Base-by-base conservation (phyloP, 2,888 invertebrate species). In the Molanna angustata region DNA sequence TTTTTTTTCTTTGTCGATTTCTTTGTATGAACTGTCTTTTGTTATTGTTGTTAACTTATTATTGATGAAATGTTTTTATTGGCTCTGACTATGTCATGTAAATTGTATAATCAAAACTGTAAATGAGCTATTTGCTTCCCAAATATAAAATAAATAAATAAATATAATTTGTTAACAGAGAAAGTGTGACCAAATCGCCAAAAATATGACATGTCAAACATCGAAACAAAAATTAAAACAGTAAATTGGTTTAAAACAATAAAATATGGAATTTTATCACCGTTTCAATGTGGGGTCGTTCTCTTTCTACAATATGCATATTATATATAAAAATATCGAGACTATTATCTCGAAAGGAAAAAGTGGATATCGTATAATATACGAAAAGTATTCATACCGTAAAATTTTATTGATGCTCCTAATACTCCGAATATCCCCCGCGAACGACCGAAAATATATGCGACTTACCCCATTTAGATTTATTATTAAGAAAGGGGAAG, bases 341-440 rank as follows among this genome's bases (percentile, higher is more conserved):
- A 11, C n/a, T n/a, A n/a, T n/a, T n/a, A n/a, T n/a, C n/a, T n/a
- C 35, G 13, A 13, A 35, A 37, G 17, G 37, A 16, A 37, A 17
- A 37, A 3, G 4, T 33, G 33, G 14, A 14, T 13, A 33, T 33
- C 11, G 4, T 33, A 33, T 33, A 11, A 33, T 33, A 33, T 33
- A 33, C 14, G 19, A 48, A 40, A 53, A 49, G 53, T 52, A 51
- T 58, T 58, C 54, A 58, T 58, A 53, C 55, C 58, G 50, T 58
- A 58, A 58, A 58, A 58, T 58, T 52, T 58, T 58, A 58, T 58
- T 55, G 58, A 58, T 58, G 50, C 46, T 37, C 55, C 41, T 58
- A 55, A 58, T 55, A 44, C 53, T 44, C 37, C 37, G 35, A 42
- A 16, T 22, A 35, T 35, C 49, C 49, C 45, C 49, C 41, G 22